Conservation (phyloP, 2,113 vertebrate species). For the Acanthochromis polyacanthus region DNA sequence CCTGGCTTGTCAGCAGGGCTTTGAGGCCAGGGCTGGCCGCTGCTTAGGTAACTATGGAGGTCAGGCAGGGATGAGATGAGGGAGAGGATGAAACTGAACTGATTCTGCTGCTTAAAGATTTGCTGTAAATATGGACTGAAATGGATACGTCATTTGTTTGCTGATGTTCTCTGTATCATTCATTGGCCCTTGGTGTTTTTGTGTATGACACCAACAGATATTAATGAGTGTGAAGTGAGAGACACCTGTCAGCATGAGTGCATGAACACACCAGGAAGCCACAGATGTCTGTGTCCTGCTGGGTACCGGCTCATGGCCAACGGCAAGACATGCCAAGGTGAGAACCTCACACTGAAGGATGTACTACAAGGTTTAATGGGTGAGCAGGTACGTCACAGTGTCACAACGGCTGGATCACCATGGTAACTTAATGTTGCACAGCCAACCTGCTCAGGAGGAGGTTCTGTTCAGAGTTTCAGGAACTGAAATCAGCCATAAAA, state of each 20-base stretch:
- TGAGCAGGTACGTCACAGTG: too few relatives aligned
- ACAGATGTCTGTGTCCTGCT: constrained; percentile 90
- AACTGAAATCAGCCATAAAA: too few relatives aligned
- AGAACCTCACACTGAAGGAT: not conserved
- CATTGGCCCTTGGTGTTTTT: constrained; percentile 38
- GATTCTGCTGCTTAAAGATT: not conserved
- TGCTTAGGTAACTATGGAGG: constrained; percentile 94
- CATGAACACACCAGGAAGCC: constrained; percentile 93
- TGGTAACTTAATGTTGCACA: too few relatives aligned
- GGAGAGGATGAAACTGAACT: constrained; percentile 19
- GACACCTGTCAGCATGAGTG: constrained; percentile 95
- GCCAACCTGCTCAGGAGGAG: too few relatives aligned
- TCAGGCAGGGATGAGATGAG: constrained; percentile 69
- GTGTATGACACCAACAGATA: constrained; percentile 84
- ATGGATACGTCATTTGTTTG: not conserved
- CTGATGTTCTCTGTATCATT: not conserved
- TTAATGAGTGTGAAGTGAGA: constrained; percentile 94
- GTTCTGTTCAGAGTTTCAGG: not conserved
- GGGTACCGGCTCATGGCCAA: constrained; percentile 94
- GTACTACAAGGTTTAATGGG: too few relatives aligned
- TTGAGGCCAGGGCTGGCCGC: constrained; percentile 86
- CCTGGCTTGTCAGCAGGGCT: constrained; percentile 89
- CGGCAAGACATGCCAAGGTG: constrained; percentile 96
- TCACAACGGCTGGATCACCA: too few relatives aligned
- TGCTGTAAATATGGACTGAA: not conserved